These are phyloP conservation scores for Thalassophryne amazonica DNA, from an alignment of 2,797 vertebrate genomes.

Conservation along the genomic window DNA sequence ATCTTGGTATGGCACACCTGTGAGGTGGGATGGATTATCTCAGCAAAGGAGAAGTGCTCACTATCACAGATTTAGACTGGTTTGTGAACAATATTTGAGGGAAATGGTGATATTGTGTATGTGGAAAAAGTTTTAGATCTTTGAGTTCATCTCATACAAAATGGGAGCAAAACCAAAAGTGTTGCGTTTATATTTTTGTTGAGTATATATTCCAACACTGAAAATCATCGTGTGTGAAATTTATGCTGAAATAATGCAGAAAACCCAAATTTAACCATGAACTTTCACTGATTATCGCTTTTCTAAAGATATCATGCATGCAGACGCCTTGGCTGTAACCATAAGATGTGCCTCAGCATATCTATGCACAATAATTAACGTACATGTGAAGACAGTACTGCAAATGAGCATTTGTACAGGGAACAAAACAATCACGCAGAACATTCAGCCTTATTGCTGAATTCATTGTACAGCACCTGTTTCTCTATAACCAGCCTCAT, in stretches of 20 bases:
- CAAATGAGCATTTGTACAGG: slow-evolving; percentile 63
- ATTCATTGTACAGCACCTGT: slow-evolving; percentile 65
- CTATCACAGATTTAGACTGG: no score
- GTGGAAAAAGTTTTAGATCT: no score
- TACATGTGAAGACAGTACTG: slow-evolving; percentile 57
- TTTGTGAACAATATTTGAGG: no score
- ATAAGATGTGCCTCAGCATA: slow-evolving; percentile 37
- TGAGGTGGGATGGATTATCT: no score
- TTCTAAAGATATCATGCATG: slow-evolving; percentile 15
- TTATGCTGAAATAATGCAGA: slow-evolving; percentile 21
- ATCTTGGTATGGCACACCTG: no score
- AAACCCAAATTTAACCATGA: slow-evolving; percentile 26
- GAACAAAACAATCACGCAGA: slow-evolving; percentile 67
- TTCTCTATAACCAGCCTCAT: slow-evolving; percentile 55
- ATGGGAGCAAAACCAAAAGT: no score
- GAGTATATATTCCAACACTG: neutral
- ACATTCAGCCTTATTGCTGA: slow-evolving; percentile 60
- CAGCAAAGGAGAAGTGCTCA: no score
- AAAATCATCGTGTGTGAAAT: neutral
- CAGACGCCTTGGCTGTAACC: neutral
- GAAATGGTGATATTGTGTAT: no score
- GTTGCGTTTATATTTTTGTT: no score
- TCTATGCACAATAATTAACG: slow-evolving; percentile 55
- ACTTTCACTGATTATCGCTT: slow-evolving; percentile 8
- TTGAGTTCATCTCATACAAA: neutral